A percentile compares a stretch with the other conserved stretches of the same genome.
These are phyloP conservation scores for Oscheius sp. DNA, from an alignment of 2,888 invertebrate genomes.

Conservation along the genomic window DNA sequence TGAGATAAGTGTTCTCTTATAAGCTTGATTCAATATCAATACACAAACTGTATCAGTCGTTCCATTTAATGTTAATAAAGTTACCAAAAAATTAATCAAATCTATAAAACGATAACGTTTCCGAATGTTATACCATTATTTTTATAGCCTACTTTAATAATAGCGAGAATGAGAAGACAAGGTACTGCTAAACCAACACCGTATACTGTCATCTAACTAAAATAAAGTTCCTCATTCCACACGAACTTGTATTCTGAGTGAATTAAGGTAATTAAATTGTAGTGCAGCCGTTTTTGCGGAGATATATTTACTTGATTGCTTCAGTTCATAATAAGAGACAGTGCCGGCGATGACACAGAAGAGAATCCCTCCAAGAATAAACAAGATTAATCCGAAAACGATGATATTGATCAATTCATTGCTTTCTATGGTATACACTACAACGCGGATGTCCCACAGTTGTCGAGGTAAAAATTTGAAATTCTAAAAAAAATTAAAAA, in stretches of 20 bases:
- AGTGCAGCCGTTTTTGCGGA: neutral
- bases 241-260: constrained; percentile 10
- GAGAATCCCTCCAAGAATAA: neutral
- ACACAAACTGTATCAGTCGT: constrained; percentile 10
- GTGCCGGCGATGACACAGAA: neutral
- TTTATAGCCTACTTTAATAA: constrained; percentile 3
- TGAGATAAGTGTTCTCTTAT: too few species aligned
- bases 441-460: neutral
- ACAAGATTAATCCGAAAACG: neutral
- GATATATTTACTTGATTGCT: neutral
- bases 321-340: constrained; percentile 5
- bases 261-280: constrained; percentile 11
- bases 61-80: constrained; percentile 2
- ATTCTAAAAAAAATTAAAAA: neutral
- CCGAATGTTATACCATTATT: neutral
- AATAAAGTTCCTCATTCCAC: too few species aligned
- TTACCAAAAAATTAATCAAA: neutral
- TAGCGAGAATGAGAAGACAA: neutral
- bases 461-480: neutral
- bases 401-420: neutral
- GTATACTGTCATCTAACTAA: constrained; percentile 3
- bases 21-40: neutral
- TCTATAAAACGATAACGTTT: neutral
- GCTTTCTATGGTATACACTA: neutral
- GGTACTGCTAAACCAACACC: neutral